Evolutionary conservation across 2,888 invertebrate species (phyloP).

Genomic region (Cenopis cana): DNA sequence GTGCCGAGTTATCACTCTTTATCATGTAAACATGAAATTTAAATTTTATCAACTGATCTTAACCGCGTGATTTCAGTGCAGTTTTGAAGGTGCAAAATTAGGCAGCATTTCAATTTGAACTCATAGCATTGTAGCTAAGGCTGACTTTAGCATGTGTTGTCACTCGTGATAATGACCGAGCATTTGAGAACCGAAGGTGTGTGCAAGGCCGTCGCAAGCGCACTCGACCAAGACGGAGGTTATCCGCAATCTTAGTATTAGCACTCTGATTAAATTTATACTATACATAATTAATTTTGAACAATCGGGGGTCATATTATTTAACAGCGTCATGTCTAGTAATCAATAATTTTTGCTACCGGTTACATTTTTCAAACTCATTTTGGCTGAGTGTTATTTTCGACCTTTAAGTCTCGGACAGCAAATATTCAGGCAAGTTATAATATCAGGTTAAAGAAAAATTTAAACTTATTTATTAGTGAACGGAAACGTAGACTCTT

Average conservation of each 20-base stretch:
- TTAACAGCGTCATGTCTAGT: too few species aligned
- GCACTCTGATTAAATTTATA: neutral
- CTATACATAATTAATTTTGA: neutral
- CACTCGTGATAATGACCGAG: conserved; percentile 3
- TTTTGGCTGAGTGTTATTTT: too few species aligned
- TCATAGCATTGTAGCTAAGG: neutral
- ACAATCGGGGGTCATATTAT: neutral
- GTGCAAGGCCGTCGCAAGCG: conserved; percentile 29
- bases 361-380: too few species aligned
- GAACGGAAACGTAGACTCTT: too few species aligned
- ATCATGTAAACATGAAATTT: too few species aligned
- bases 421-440: too few species aligned
- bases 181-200: conserved; percentile 22
- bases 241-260: conserved; percentile 18
- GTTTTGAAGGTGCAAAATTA: neutral
- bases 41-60: neutral
- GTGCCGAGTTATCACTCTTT: too few species aligned
- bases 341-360: too few species aligned
- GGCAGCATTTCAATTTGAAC: neutral
- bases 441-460: too few species aligned
- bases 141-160: neutral
- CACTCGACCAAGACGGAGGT: conserved; percentile 29
- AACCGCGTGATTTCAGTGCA: neutral
- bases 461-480: too few species aligned
- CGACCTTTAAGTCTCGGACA: too few species aligned